These are phyloP conservation scores for Tolypeutes matacus DNA, from an alignment of 2,797 vertebrate species.

Conservation along the genomic window DNA sequence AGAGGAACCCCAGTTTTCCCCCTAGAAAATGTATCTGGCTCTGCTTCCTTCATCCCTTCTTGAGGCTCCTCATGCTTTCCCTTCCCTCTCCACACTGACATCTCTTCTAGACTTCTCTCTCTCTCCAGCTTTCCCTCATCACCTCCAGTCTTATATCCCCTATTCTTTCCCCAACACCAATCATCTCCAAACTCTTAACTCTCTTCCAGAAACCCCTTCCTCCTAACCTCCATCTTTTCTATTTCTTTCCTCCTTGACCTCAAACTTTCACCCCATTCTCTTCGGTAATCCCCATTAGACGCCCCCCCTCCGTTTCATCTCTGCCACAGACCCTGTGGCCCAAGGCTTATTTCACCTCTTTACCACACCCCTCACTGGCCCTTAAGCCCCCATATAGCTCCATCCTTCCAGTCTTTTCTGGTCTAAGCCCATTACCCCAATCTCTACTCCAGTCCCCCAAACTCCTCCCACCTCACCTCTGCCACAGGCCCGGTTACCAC, in stretches of 20 bases:
- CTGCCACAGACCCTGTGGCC: background rate
- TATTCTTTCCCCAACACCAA: background rate
- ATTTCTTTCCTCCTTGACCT: background rate
- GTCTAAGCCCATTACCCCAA: background rate
- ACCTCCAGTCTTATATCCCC: background rate
- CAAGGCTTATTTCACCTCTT: background rate
- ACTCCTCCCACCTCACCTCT: constrained; percentile 50
- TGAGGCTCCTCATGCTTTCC: background rate
- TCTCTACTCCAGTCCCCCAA: background rate
- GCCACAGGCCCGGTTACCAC: constrained; percentile 8
- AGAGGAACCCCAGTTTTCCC: background rate
- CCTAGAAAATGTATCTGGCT: background rate
- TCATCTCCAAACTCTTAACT: background rate
- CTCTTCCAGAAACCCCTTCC: background rate
- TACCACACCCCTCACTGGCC: background rate
- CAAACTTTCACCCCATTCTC: constrained; percentile 48
- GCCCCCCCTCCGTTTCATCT: background rate
- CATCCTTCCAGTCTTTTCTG: background rate
- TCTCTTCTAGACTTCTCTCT: background rate
- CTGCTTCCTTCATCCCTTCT: background rate
- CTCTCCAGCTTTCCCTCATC: background rate
- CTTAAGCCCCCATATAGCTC: background rate
- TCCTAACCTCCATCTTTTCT: constrained; percentile 15
- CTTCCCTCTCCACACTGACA: background rate
- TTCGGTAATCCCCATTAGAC: background rate